phyloP scores from a whole-genome alignment of 1,140 invertebrate species.

The Ctenoplectra terminalis region DNA sequence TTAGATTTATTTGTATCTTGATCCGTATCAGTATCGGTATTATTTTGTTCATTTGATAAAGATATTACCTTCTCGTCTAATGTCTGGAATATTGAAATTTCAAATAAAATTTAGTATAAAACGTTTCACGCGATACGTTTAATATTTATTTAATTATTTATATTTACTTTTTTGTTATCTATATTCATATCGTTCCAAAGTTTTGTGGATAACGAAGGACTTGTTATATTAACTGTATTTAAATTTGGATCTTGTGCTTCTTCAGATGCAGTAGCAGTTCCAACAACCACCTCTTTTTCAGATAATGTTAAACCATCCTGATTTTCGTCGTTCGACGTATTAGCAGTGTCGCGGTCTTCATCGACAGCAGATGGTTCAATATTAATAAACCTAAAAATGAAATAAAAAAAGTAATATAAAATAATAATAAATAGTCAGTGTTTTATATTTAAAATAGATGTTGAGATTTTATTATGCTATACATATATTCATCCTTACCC shows the following conservation, averaged over 20 bases:
- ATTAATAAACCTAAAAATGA: conserved; percentile 85
- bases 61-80: conserved; percentile 39
- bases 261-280: conserved; percentile 58
- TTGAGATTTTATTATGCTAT: conserved; percentile 28
- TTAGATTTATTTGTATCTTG: conserved; percentile 61
- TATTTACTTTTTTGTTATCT: conserved; percentile 47
- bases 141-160: conserved; percentile 14
- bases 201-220: conserved; percentile 74
- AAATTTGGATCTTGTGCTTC: conserved; percentile 71
- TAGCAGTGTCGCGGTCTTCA: conserved; percentile 76
- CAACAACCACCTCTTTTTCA: conserved; percentile 69
- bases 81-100: conserved; percentile 49
- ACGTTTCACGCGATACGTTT: not conserved
- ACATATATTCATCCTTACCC: conserved; percentile 81
- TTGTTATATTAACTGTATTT: conserved; percentile 73
- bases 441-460: conserved; percentile 12
- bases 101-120: conserved; percentile 10
- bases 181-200: conserved; percentile 73
- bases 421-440: conserved; percentile 8
- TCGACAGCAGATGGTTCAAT: conserved; percentile 88
- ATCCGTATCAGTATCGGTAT: conserved; percentile 66
- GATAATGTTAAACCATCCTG: conserved; percentile 72
- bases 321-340: conserved; percentile 75
- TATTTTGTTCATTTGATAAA: conserved; percentile 54
- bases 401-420: not conserved